Base-by-base conservation (phyloP, 2,888 invertebrate species). In the Hemithea aestivaria region DNA sequence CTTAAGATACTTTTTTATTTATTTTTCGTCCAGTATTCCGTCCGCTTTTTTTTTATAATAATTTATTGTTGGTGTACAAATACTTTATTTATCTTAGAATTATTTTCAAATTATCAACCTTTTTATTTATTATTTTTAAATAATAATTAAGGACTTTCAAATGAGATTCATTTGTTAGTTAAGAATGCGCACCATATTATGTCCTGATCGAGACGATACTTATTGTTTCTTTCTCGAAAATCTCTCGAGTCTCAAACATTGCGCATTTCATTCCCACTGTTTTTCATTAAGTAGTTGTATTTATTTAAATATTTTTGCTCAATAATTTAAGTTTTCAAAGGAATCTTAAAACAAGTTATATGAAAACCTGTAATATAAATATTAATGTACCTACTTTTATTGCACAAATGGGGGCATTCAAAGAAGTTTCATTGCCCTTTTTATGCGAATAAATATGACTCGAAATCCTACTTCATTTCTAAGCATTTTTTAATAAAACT, bases 301-400 rank as follows among this genome's bases (percentile, higher is more conserved):
- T n/a, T n/a, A n/a, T n/a, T n/a, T n/a, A n/a, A n/a, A 32, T 38
- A 41, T 28, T 36, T 61, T 59, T 60, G 62, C 56, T 62, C 63
- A 62, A 62, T 48, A 47, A 41, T 40, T 43, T 46, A 45, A 37
- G 39, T 40, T 27, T 35, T 40, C 4, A 12, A 10, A 28, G 38
- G 47, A 47, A 43, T 40, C 45, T 37, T 30, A 11, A 34, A 36
- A 21, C 31, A 35, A 8, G 36, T 36, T 9, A 21, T 46, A 33
- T 43, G 35, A 16, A 20, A 29, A 23, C 10, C 34, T 23, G 16
- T 16, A 16, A 16, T 16, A 16, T 16, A n/a, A n/a, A 4, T 16
- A 16, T 16, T 16, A 16, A 16, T 16, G n/a, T n/a, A n/a, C n/a
- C n/a, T n/a, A n/a, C n/a, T n/a, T n/a, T n/a, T n/a, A 16, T 16